phyloP scores from a whole-genome alignment of 2,797 vertebrate genomes.

The Morelia viridis region DNA sequence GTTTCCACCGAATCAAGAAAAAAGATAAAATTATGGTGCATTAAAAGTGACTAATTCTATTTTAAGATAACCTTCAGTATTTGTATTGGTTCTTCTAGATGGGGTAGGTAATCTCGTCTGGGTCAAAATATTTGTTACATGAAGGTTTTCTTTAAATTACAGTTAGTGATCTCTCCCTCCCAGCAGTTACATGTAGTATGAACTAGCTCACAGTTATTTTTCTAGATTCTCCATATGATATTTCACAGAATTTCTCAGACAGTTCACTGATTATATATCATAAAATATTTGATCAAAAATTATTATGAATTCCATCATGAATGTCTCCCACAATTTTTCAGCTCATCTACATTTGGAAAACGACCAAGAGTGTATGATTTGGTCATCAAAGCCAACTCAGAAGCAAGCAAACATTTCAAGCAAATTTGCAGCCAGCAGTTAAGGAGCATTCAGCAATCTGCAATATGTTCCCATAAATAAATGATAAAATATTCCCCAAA shows the following conservation, averaged over 20 bases:
- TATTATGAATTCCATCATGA: not conserved
- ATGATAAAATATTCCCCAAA: conserved; percentile 39
- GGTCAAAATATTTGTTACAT: not conserved
- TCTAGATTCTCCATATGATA: not conserved
- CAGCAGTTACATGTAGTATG: not conserved
- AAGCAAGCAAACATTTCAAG: conserved; percentile 34
- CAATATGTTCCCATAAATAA: conserved; percentile 21
- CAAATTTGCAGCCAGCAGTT: not conserved
- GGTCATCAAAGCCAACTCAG: not conserved
- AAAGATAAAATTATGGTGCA: not conserved
- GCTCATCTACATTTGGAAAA: conserved; percentile 35
- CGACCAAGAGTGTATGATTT: conserved; percentile 18
- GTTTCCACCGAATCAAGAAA: not conserved
- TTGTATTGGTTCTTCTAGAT: not conserved
- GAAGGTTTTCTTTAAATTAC: not conserved
- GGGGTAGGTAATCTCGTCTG: not conserved
- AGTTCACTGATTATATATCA: not conserved
- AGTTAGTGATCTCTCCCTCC: not conserved
- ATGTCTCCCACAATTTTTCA: conserved; percentile 24
- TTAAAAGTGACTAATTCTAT: not conserved
- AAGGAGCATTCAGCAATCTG: not conserved
- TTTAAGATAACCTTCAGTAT: not conserved
- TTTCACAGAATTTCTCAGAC: not conserved
- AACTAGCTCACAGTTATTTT: not conserved
- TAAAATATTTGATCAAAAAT: not conserved